These are phyloP conservation scores for Fulica atra DNA, from an alignment of 2,113 vertebrate species.

Conservation along the genomic window DNA sequence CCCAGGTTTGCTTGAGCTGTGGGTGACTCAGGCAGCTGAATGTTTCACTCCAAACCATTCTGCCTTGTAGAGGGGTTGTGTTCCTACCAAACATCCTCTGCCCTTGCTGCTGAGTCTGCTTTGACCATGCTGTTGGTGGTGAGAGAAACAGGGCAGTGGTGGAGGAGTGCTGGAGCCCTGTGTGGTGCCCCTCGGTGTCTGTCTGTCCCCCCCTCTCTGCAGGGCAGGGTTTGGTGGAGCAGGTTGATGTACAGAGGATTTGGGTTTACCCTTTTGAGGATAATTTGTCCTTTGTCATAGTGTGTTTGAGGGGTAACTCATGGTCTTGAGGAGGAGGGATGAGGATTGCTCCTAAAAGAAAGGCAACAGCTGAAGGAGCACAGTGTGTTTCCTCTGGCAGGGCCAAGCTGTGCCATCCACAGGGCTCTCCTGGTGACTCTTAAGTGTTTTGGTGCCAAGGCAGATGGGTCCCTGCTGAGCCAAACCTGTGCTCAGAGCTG, in stretches of 20 bases:
- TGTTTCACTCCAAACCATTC: not conserved
- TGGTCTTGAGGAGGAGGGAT: not conserved
- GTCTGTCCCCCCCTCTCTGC: not conserved
- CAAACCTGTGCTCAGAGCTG: not conserved
- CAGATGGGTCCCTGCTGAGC: not conserved
- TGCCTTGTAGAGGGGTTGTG: not conserved
- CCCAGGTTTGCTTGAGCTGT: not conserved
- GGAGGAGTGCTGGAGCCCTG: not conserved
- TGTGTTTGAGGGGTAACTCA: not conserved
- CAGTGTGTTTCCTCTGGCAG: not conserved
- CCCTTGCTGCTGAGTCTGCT: not conserved
- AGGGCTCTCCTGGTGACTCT: not conserved
- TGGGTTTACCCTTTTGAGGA: not conserved
- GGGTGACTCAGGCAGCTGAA: fast-evolving
- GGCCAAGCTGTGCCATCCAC: not conserved
- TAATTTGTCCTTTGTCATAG: not conserved
- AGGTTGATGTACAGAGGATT: not conserved
- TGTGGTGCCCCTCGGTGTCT: not conserved
- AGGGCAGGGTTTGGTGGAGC: not conserved
- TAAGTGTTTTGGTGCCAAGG: not conserved
- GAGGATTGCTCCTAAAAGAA: not conserved
- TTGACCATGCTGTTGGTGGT: not conserved
- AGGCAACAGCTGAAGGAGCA: not conserved
- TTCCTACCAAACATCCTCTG: not conserved
- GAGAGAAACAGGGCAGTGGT: not conserved